A percentile compares a stretch with the other conserved stretches of the same genome.
These are phyloP conservation scores for Eurytoma californica DNA, from an alignment of 2,888 invertebrate species.

Conservation along the genomic window DNA sequence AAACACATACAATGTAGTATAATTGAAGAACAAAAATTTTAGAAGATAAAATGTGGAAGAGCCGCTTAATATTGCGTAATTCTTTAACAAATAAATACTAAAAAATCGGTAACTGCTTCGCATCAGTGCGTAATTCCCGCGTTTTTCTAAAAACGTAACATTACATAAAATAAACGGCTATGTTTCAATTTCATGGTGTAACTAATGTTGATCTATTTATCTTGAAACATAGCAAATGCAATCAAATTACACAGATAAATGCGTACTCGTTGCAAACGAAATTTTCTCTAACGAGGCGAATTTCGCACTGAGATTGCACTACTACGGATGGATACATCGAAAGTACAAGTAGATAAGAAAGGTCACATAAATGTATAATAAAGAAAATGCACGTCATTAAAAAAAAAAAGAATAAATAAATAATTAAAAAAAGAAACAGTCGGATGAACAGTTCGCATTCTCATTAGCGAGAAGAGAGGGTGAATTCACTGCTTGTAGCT, in stretches of 20 bases:
- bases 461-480: constrained; percentile 16
- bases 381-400: constrained; percentile 15
- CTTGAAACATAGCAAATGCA: too few species aligned
- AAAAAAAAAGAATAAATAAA: too few species aligned
- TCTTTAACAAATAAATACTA: constrained; percentile 27
- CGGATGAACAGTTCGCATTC: constrained; percentile 46
- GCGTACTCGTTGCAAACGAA: too few species aligned
- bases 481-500: constrained; percentile 12
- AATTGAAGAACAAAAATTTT: neutral
- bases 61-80: constrained; percentile 22
- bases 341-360: constrained; percentile 34
- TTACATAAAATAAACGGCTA: neutral
- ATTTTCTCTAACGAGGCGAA: neutral
- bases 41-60: constrained; percentile 36
- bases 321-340: constrained; percentile 44
- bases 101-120: constrained; percentile 47
- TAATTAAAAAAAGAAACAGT: constrained; percentile 31
- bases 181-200: too few species aligned
- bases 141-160: too few species aligned
- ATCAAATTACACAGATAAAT: too few species aligned
- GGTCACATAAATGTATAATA: neutral
- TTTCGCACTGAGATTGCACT: constrained; percentile 51
- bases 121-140: constrained; percentile 48
- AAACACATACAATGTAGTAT: constrained; percentile 6
- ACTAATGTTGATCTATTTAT: too few species aligned